Base-by-base conservation (phyloP, 1,140 invertebrate genomes). In the Cyrtorhinus lividipennis region DNA sequence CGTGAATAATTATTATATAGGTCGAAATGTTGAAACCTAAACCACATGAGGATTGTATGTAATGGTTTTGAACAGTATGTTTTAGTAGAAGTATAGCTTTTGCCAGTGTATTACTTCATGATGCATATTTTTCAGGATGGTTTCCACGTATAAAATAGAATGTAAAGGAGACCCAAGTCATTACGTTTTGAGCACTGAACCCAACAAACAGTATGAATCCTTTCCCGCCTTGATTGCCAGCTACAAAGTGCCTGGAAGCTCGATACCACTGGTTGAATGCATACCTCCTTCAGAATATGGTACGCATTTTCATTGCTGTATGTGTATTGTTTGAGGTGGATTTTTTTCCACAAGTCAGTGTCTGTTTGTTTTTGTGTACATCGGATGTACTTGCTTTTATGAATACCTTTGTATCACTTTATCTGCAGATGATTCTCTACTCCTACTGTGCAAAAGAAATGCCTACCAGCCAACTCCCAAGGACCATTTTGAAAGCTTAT, bases 211-310 rank as follows among this genome's bases (percentile, higher is more conserved):
- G 60, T 89, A 84, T 68, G 75, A 75, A 63, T 82, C 79, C 25
- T 76, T 89, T 24, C 72, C 75, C 62, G 78, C 84, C 60, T 73
- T 89, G 24, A 74, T 87, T 30, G 67, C 71, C 5, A 76, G 79
- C 63, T 81, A 85, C 70, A 79, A 80, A 69, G 74, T 81, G 73
- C 72, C 78, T 13, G 76, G 81, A 48, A 74, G 73, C 27, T 68
- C 73, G 48, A 75, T 86, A 68, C 80, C 77, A 68, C 71, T 89
- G 5, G 76, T 80, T 38, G 85, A 88, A 72, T 89, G 88, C 68
- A 78, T 92, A 69, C 87, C 85, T 45, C 83, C 88, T 15, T 90
- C 89, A 1, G 87, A 90, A 78, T 89, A 88, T 77, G 90, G 86
- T 89, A 78, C 70, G 70, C 67, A 27, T 1, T 44, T 44, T 44